Evolutionary conservation across 2,797 vertebrate genomes (phyloP).

Genomic region (Coreius guichenoti): DNA sequence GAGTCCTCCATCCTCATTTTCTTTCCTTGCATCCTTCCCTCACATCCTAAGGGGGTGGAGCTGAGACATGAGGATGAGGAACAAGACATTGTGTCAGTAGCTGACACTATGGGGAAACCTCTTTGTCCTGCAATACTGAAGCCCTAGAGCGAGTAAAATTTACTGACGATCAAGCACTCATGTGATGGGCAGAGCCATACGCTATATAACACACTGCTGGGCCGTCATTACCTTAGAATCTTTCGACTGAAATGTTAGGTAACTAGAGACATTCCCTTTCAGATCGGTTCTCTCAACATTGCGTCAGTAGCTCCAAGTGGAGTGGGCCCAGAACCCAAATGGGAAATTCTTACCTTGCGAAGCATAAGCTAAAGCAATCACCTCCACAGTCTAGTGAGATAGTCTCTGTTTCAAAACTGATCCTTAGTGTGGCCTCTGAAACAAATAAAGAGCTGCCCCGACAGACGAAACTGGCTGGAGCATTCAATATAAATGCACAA

Average conservation of each 20-base stretch:
- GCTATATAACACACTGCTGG: not conserved
- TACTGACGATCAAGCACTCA: not conserved
- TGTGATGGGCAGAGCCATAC: not conserved
- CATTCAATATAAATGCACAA: not conserved
- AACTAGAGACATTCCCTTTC: not conserved
- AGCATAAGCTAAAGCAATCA: not conserved
- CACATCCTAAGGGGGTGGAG: not conserved
- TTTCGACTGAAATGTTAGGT: not conserved
- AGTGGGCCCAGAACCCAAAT: not conserved
- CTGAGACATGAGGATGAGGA: not conserved
- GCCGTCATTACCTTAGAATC: not conserved
- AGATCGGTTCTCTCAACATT: not conserved
- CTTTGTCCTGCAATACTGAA: not conserved
- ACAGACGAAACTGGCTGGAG: not conserved
- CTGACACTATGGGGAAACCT: not conserved
- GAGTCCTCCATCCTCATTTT: not conserved
- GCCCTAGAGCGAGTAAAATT: not conserved
- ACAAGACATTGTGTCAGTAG: not conserved
- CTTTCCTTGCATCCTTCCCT: not conserved
- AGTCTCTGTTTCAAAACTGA: not conserved
- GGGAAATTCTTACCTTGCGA: not conserved
- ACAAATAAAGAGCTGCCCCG: not conserved
- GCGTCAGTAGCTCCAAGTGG: not conserved
- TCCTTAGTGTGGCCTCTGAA: not conserved
- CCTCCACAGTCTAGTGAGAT: not conserved